phyloP scores from a whole-genome alignment of 2,113 vertebrate species.

The Lagenorhynchus albirostris region DNA sequence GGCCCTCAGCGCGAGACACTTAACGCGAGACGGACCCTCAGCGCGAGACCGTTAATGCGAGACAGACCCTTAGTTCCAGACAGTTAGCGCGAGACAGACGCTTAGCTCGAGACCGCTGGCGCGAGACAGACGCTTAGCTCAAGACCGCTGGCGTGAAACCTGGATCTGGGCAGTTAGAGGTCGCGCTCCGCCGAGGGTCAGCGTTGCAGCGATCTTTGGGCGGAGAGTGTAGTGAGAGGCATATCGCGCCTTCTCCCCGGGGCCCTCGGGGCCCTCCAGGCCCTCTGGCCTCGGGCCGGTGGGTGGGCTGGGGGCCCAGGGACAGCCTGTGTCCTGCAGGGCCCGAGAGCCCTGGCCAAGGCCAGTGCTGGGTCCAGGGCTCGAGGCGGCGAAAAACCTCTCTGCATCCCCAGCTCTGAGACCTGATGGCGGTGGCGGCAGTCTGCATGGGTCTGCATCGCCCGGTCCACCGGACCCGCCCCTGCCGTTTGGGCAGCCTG shows the following conservation, averaged over 20 bases:
- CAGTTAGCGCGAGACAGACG: not conserved
- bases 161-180: not conserved
- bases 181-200: fast-evolving
- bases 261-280: not conserved
- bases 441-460: too few relatives aligned
- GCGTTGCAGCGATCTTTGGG: not conserved
- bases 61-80: too few relatives aligned
- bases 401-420: not conserved
- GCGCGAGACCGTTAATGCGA: not conserved
- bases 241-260: not conserved
- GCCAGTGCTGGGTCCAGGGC: not conserved
- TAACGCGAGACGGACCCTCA: not conserved
- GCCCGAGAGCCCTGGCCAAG: not conserved
- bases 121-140: not conserved
- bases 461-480: too few relatives aligned
- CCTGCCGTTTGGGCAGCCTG: too few relatives aligned
- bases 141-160: fast-evolving
- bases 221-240: not conserved
- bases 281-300: not conserved
- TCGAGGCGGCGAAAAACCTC: not conserved
- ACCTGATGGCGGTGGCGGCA: too few relatives aligned
- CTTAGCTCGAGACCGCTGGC: fast-evolving
- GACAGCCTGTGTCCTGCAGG: not conserved
- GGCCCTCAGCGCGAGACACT: too few relatives aligned
- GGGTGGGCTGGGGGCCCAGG: not conserved